Percentiles rank a stretch among this genome's conserved stretches.
These are phyloP conservation scores for Azorinus chamasolen DNA, from an alignment of 2,888 invertebrate genomes.

Conservation along the genomic window DNA sequence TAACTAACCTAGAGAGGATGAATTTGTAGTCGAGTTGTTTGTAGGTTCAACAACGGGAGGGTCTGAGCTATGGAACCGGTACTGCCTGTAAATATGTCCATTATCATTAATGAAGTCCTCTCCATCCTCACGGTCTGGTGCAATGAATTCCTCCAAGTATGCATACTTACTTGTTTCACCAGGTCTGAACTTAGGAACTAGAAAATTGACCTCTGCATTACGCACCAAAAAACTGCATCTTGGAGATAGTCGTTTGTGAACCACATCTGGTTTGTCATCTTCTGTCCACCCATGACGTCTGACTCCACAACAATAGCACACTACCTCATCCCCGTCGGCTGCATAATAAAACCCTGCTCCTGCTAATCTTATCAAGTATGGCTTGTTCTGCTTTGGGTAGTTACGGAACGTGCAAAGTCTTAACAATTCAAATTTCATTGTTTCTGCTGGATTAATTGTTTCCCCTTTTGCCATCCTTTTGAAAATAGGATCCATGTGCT, in stretches of 20 bases:
- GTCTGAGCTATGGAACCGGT: too few relatives aligned
- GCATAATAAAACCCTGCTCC: constrained; percentile 56
- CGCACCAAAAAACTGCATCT: constrained; percentile 45
- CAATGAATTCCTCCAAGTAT: too few relatives aligned
- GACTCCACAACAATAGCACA: constrained; percentile 58
- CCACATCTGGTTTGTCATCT: constrained; percentile 39
- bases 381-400: constrained; percentile 54
- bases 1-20: too few relatives aligned
- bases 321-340: constrained; percentile 51
- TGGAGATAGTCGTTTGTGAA: constrained; percentile 43
- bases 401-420: constrained; percentile 53
- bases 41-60: too few relatives aligned
- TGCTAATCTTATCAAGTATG: constrained; percentile 41
- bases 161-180: too few relatives aligned
- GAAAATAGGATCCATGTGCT: constrained; percentile 9
- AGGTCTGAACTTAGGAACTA: neutral
- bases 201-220: constrained; percentile 41
- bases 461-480: constrained; percentile 34
- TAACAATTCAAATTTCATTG: constrained; percentile 54
- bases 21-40: too few relatives aligned
- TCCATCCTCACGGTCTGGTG: too few relatives aligned
- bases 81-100: too few relatives aligned
- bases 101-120: too few relatives aligned
- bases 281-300: constrained; percentile 42
- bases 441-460: constrained; percentile 30